Conservation (phyloP, 2,888 invertebrate genomes). For the Drosophila ustulata region DNA sequence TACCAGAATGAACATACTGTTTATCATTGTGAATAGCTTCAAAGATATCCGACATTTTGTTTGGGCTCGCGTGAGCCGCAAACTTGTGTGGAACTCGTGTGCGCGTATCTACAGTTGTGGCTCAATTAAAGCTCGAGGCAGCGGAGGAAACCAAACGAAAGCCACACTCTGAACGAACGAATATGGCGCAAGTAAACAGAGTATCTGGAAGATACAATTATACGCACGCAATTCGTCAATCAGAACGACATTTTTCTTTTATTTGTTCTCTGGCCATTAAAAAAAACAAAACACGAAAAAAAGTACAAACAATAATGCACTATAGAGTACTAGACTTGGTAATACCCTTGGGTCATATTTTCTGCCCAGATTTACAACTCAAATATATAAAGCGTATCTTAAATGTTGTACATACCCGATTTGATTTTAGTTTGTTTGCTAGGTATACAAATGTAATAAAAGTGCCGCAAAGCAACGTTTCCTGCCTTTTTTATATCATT, state of each 20-base stretch:
- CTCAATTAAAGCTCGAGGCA: conserved; percentile 69
- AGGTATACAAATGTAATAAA: conserved; percentile 63
- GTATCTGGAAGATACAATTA: conserved; percentile 83
- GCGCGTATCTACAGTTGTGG: conserved; percentile 72
- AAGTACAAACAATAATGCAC: conserved; percentile 19
- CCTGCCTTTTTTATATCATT: conserved; percentile 61
- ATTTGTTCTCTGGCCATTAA: conserved; percentile 77
- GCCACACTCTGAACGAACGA: conserved; percentile 49
- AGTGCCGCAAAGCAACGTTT: conserved; percentile 79
- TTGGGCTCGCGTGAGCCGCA: conserved; percentile 65
- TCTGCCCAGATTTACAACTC: background rate
- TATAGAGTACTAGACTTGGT: background rate
- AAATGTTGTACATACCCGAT: background rate
- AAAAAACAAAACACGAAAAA: conserved; percentile 41
- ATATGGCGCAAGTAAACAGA: conserved; percentile 79
- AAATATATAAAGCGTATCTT: background rate
- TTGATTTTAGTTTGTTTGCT: background rate
- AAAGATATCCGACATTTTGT: conserved; percentile 75
- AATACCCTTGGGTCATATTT: background rate
- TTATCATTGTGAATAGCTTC: conserved; percentile 54
- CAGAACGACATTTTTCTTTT: conserved; percentile 83
- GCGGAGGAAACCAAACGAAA: conserved; percentile 43
- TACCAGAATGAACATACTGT: conserved; percentile 19
- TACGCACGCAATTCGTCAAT: conserved; percentile 85
- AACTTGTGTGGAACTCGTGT: conserved; percentile 50